phyloP scores from a whole-genome alignment of 2,113 vertebrate species.

The Nannospalax galili region DNA sequence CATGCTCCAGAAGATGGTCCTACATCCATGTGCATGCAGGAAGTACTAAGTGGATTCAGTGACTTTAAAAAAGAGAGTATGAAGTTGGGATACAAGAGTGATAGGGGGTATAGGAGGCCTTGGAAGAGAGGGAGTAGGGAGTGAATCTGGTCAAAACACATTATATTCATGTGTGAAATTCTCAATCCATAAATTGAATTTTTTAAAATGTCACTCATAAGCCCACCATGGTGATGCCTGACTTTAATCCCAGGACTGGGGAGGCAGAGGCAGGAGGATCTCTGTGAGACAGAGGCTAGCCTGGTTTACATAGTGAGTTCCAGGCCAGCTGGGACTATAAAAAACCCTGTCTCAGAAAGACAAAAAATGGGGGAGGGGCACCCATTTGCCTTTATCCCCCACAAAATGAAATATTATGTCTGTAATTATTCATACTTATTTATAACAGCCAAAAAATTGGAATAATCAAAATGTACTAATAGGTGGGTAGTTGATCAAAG shows the following conservation, averaged over 20 bases:
- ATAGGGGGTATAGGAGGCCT: not conserved
- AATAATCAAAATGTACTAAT: constrained; percentile 25
- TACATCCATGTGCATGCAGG: not conserved
- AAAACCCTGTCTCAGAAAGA: too few species aligned
- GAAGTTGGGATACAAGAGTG: not conserved
- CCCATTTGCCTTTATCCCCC: not conserved
- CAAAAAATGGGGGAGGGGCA: too few species aligned
- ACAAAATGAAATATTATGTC: constrained; percentile 5
- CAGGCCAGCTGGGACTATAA: too few species aligned
- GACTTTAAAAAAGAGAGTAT: not conserved
- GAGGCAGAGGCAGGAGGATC: too few species aligned
- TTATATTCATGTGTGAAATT: not conserved
- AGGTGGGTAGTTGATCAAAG: constrained; percentile 5
- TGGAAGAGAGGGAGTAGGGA: not conserved
- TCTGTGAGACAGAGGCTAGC: too few species aligned
- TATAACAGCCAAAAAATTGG: constrained; percentile 14
- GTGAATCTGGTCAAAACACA: not conserved
- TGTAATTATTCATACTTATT: not conserved
- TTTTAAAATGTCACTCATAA: too few species aligned
- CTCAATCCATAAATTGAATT: not conserved
- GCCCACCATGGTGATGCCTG: too few species aligned
- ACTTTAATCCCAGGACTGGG: too few species aligned
- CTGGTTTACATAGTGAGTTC: too few species aligned
- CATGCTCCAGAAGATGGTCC: not conserved
- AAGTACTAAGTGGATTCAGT: not conserved